Evolutionary conservation across 2,888 invertebrate genomes (phyloP).

Genomic region (Stegana nigrithorax): DNA sequence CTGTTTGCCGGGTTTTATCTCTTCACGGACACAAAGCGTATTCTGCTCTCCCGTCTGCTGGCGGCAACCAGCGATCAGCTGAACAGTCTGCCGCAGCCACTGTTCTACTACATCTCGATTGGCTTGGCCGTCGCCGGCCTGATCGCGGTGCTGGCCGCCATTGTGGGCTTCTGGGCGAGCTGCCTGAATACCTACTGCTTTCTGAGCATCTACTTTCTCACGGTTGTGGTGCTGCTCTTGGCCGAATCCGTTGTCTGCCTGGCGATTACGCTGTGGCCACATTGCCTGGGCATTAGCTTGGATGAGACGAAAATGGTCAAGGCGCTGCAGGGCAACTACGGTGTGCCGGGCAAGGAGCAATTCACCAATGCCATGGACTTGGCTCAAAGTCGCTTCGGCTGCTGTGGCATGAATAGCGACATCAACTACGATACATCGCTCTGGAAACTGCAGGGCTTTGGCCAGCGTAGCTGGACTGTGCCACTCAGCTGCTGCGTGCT

Average conservation of each 20-base stretch:
- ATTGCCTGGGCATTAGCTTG: constrained; percentile 79
- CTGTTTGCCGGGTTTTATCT: constrained; percentile 80
- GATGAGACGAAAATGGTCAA: constrained; percentile 77
- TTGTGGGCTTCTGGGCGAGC: constrained; percentile 85
- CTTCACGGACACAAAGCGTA: constrained; percentile 77
- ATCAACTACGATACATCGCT: constrained; percentile 84
- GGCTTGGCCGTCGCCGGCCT: constrained; percentile 78
- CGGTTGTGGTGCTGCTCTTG: constrained; percentile 76
- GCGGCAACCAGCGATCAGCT: constrained; percentile 71
- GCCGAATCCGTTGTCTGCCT: constrained; percentile 80
- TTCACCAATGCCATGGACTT: constrained; percentile 86
- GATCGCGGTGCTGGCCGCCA: constrained; percentile 75
- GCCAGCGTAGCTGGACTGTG: constrained; percentile 77
- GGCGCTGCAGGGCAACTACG: constrained; percentile 80
- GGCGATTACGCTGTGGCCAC: constrained; percentile 80
- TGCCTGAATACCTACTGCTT: constrained; percentile 81
- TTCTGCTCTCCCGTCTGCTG: constrained; percentile 79
- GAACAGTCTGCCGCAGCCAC: constrained; percentile 75
- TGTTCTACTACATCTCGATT: constrained; percentile 82
- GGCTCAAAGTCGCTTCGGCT: constrained; percentile 79
- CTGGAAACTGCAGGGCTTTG: constrained; percentile 82
- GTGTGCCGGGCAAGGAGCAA: constrained; percentile 76
- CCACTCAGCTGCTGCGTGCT: constrained; percentile 80
- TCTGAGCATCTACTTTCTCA: constrained; percentile 79
- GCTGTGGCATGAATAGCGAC: constrained; percentile 83